A percentile compares a stretch with the other conserved stretches of the same genome.
Conservation (phyloP, 53 echinoderm and acorn worm species). For the Mesocentrotus franciscanus region DNA sequence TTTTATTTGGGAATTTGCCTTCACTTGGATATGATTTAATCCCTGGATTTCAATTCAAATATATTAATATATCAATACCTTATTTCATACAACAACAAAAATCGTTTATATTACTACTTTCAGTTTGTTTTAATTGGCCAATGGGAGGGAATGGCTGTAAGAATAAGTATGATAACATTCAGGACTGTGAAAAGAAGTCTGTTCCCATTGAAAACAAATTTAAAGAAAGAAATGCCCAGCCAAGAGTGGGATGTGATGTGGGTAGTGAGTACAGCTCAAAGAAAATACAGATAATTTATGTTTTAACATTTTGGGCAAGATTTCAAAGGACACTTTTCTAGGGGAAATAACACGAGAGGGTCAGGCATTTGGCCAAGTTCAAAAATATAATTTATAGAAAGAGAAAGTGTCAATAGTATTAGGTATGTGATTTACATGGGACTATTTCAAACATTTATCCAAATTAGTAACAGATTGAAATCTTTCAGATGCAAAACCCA, state of each 20-base stretch:
- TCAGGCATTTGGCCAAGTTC: background rate
- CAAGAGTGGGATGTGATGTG: background rate
- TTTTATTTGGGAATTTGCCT: too few relatives aligned
- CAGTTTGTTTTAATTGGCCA: background rate
- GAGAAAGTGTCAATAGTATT: background rate
- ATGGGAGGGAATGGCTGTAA: background rate
- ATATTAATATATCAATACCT: background rate
- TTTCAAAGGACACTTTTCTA: background rate
- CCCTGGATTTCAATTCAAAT: background rate
- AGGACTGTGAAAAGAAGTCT: background rate
- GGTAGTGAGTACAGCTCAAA: background rate
- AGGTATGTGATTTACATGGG: background rate
- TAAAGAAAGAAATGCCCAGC: background rate
- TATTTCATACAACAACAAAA: background rate
- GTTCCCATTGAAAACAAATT: background rate
- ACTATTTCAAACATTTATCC: background rate
- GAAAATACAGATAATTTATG: background rate
- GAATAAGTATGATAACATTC: background rate
- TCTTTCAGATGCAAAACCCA: background rate
- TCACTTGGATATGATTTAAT: background rate
- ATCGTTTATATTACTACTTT: background rate
- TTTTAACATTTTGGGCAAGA: conserved; percentile 20
- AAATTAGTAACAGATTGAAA: background rate
- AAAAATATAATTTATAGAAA: background rate
- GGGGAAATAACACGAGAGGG: conserved; percentile 33